phyloP scores from a whole-genome alignment of 1,140 invertebrate genomes.

The Meloidogyne hapla region DNA sequence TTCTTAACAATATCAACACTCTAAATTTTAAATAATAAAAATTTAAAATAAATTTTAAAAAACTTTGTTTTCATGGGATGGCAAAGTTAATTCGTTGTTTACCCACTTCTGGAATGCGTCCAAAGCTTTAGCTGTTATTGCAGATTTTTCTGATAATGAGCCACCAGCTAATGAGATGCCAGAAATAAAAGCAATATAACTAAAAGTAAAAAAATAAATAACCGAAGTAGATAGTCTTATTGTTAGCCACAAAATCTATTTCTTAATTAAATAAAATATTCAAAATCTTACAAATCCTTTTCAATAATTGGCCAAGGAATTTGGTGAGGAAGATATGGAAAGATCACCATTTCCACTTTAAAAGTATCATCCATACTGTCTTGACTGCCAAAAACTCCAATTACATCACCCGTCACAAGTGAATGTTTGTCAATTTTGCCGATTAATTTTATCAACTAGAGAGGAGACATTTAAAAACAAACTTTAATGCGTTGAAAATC shows the following conservation, averaged over 20 bases:
- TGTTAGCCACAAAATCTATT: no score
- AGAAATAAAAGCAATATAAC: slow-evolving; percentile 45
- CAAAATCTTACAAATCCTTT: slow-evolving; percentile 34
- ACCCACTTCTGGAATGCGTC: slow-evolving; percentile 36
- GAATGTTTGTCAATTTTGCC: slow-evolving; percentile 39
- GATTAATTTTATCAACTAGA: slow-evolving; percentile 37
- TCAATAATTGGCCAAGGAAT: slow-evolving; percentile 46
- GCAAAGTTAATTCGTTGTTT: slow-evolving; percentile 10
- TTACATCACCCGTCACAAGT: slow-evolving; percentile 40
- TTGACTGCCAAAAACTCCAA: slow-evolving; percentile 38
- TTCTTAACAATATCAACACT: slow-evolving; percentile 14
- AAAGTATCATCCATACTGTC: slow-evolving; percentile 27
- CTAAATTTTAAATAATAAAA: slow-evolving; percentile 9
- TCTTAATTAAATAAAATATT: not conserved
- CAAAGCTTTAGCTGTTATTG: slow-evolving; percentile 22
- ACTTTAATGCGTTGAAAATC: no score
- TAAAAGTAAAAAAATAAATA: slow-evolving; percentile 19
- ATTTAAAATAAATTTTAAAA: not conserved
- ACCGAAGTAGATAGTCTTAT: no score
- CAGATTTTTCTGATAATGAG: slow-evolving; percentile 31
- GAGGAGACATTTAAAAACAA: no score
- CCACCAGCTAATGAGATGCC: slow-evolving; percentile 29
- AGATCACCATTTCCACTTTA: slow-evolving; percentile 33
- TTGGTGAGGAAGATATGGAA: slow-evolving; percentile 36
- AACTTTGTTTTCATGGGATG: slow-evolving; percentile 18